Conservation (phyloP, 2,797 vertebrate genomes). For the Huso huso region DNA sequence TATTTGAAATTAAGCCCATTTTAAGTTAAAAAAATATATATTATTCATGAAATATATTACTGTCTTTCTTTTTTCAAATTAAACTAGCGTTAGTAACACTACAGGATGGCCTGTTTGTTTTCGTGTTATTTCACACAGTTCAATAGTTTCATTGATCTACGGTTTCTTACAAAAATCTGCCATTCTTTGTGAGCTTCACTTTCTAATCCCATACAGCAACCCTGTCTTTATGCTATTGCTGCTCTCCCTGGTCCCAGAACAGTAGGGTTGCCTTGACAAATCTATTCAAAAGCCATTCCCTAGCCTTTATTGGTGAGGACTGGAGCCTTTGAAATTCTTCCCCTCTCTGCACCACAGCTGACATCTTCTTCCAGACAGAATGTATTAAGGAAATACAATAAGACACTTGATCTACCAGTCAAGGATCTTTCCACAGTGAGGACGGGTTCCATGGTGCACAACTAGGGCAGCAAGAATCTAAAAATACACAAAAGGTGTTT, state of each 20-base stretch:
- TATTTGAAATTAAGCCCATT: background rate
- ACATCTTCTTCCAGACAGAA: slow-evolving; percentile 98
- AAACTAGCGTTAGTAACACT: slow-evolving; percentile 35
- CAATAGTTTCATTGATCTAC: slow-evolving; percentile 76
- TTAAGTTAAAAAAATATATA: background rate
- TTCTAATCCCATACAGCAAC: slow-evolving; percentile 85
- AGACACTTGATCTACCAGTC: slow-evolving; percentile 97
- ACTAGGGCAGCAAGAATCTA: slow-evolving; percentile 75
- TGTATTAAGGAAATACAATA: slow-evolving; percentile 97
- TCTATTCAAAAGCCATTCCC: slow-evolving; percentile 87
- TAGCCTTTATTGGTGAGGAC: slow-evolving; percentile 79
- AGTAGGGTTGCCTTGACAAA: slow-evolving; percentile 93
- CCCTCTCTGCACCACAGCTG: slow-evolving; percentile 86
- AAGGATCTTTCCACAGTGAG: slow-evolving; percentile 79
- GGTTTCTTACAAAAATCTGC: slow-evolving; percentile 73
- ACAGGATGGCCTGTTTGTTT: slow-evolving; percentile 66
- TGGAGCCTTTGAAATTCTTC: slow-evolving; percentile 84
- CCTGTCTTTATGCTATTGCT: slow-evolving; percentile 81
- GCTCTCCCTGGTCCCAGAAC: slow-evolving; percentile 75
- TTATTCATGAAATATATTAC: background rate
- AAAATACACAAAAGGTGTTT: slow-evolving; percentile 77
- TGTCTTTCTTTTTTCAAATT: background rate
- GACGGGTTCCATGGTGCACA: slow-evolving; percentile 77
- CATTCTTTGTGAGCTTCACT: slow-evolving; percentile 75
- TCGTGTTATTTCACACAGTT: slow-evolving; percentile 62